Evolutionary conservation across 2,888 invertebrate genomes (phyloP), one percentile per base, ranked within the genome.

Genomic region (Heliconius ismenius): DNA sequence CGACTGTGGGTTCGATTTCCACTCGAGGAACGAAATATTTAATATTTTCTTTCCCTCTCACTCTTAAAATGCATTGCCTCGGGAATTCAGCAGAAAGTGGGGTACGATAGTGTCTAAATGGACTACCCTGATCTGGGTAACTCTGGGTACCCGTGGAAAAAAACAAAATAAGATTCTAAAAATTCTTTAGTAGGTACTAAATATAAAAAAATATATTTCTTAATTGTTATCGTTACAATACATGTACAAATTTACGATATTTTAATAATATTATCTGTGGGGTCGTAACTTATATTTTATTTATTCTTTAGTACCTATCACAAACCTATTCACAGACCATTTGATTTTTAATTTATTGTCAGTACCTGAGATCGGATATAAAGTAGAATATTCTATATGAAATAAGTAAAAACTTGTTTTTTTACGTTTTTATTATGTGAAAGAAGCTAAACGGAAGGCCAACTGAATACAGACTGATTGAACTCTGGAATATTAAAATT

Each of bases 241-340:
- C 79, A 81, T 81, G 75, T 75, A 58, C 32, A 60, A 79, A 74
- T 83, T 85, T 84, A 85, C 81, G 83, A 83, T 76, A 81, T 73
- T 81, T 83, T 84, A 83, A 84, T 85, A 83, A 84, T 73, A 80
- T 79, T 82, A 82, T 82, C 81, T 83, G 86, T 79, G 86, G 86
- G 83, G 82, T 84, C 86, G 84, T 85, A 85, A 85, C 82, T 85
- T 79, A 83, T 78, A 21, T 32, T 36, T 7, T 62, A 62, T 62
- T 26, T 62, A 60, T 26, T 62, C 6, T 49, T 62, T 36, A 60
- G 9, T 36, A 9, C 32, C 32, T 32, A 62, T 39, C 39, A 62
- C 15, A 62, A 73, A 21, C 36, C 32, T 49, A 24, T 60, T 73
- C 18, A 73, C 73, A 28, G 21, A 11, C 73, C 63, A 62, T 73